Evolutionary conservation across 2,888 invertebrate species (phyloP).

Genomic region (Diadegma fenestrale): DNA sequence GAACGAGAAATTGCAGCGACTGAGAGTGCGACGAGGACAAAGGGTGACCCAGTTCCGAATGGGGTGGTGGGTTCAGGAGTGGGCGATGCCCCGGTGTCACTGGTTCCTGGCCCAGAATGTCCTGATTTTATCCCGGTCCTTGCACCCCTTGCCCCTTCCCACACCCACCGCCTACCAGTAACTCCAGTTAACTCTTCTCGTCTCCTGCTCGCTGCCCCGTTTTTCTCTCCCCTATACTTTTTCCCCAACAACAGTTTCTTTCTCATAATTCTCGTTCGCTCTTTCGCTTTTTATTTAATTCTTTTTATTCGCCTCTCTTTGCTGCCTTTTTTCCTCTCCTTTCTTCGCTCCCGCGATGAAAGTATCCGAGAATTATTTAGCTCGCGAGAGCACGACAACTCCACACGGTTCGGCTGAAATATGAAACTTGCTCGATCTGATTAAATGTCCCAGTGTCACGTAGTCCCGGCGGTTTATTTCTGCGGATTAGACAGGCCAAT

Average conservation of each 20-base stretch:
- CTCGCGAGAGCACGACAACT: conserved; percentile 29
- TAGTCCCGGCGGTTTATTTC: neutral
- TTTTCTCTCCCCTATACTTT: conserved; percentile 16
- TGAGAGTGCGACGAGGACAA: conserved; percentile 74
- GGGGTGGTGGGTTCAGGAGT: conserved; percentile 71
- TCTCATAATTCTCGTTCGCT: neutral
- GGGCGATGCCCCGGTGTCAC: conserved; percentile 77
- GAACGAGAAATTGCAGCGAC: conserved; percentile 27
- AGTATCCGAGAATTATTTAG: conserved; percentile 45
- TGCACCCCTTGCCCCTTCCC: conserved; percentile 59
- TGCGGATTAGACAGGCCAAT: neutral
- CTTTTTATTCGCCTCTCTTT: neutral
- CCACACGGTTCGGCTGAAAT: neutral
- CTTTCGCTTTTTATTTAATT: neutral
- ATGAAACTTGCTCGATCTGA: conserved; percentile 6
- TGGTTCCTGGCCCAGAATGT: conserved; percentile 79
- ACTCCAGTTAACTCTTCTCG: conserved; percentile 42
- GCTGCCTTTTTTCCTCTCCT: conserved; percentile 4
- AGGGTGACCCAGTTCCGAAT: conserved; percentile 79
- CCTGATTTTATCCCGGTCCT: conserved; percentile 78
- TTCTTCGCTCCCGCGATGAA: conserved; percentile 31
- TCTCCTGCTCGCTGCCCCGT: conserved; percentile 16
- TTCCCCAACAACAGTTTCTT: conserved; percentile 7
- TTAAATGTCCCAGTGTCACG: conserved; percentile 27
- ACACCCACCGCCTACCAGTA: conserved; percentile 1